phyloP scores from a whole-genome alignment of 1,140 invertebrate species.

The Trichomalopsis sarcophagae region DNA sequence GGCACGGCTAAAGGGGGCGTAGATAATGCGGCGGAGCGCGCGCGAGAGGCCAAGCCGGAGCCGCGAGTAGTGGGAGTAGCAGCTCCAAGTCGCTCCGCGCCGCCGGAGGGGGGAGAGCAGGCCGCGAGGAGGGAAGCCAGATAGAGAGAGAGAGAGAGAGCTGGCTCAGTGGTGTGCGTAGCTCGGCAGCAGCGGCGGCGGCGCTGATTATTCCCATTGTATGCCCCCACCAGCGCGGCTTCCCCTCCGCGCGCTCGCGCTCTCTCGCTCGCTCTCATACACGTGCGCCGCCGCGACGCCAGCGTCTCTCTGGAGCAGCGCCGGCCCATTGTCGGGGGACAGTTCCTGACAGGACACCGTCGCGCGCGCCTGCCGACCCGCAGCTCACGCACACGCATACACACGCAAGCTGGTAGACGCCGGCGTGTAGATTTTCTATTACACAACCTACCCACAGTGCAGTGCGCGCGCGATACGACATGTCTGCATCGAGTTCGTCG shows the following conservation, averaged over 20 bases:
- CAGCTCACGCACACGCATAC: background rate
- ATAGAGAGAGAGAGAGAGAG: background rate
- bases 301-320: conserved; percentile 34
- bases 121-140: conserved; percentile 8
- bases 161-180: background rate
- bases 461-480: conserved; percentile 12
- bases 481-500: background rate
- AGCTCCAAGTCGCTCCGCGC: background rate
- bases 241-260: conserved; percentile 62
- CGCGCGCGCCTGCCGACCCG: conserved; percentile 49
- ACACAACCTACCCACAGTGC: background rate
- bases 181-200: conserved; percentile 50
- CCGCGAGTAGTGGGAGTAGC: background rate
- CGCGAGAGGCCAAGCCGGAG: conserved; percentile 24
- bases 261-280: conserved; percentile 49
- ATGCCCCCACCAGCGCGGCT: conserved; percentile 54
- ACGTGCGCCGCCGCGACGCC: conserved; percentile 29
- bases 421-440: background rate
- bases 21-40: conserved; percentile 15
- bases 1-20: conserved; percentile 34
- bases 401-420: background rate
- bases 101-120: background rate
- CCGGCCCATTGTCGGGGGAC: conserved; percentile 59
- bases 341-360: conserved; percentile 63
- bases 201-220: conserved; percentile 20